Base-by-base conservation (phyloP, 2,797 vertebrate species). In the Tenualosa ilisha region DNA sequence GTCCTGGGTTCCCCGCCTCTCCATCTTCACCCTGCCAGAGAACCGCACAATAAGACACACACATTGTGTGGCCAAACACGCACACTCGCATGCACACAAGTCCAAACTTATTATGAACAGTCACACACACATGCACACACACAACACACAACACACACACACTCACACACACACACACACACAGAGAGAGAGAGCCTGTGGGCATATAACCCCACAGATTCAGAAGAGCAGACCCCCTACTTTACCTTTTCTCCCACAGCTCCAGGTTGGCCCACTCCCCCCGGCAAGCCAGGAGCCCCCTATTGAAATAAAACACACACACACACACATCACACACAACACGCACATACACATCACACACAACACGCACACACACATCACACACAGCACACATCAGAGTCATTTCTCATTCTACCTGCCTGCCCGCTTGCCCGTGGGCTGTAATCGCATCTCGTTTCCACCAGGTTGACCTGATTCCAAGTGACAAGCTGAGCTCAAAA, bases 161-260 rank as follows among this genome's bases (percentile, higher is more conserved):
- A 68, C 65, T 37, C 22, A 24, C 7, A 0, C 22, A 65, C n/a
- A 65, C 4, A 65, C 22, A 8, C 54, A 50, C 31, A 50, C 49
- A 5, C 49, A 50, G 12, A 72, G 31, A 51, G 2, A 61, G 8
- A 65, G 3, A 43, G 24, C 63, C 31, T 13, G 13, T 63, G 59
- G 22, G 22, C n/a, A n/a, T 24, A 22, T 63, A 24, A 63, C 59
- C 59, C 51, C 31, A 72, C 3, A 72, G 11, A 40, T 17, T 15
- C 65, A 40, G 2, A 12, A 72, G 26, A 72, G 9, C 3, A 6
- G 12, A 15, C 31, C 37, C 46, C 31, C 37, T 12, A 13, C 20
- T 65, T 50, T 84, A 98, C 98, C 96, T 98, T 99, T 89, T 98
- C 97, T 53, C 98, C 98, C 75, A 97, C 96, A 1, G 92, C 84